Percentiles rank a stretch among this genome's conserved stretches.
These are phyloP conservation scores for Eulithis testata DNA, from an alignment of 2,888 invertebrate genomes.

Conservation along the genomic window DNA sequence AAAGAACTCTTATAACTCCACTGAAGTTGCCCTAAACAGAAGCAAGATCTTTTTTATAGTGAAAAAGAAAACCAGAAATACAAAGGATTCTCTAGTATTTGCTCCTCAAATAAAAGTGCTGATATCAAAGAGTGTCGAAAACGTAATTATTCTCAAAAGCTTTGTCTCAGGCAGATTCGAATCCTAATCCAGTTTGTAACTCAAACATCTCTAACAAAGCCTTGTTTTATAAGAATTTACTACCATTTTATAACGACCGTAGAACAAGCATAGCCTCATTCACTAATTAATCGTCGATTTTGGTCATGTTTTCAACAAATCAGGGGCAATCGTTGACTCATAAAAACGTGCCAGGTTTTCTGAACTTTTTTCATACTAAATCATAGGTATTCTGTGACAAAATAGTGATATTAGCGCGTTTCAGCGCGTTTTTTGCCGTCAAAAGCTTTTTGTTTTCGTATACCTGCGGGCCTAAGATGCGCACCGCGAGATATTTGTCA, in stretches of 20 bases:
- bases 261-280: background rate
- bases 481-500: too few species aligned
- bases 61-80: background rate
- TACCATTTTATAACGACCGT: background rate
- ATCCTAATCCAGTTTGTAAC: slow-evolving; percentile 24
- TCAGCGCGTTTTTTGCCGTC: too few species aligned
- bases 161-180: slow-evolving; percentile 19
- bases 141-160: slow-evolving; percentile 25
- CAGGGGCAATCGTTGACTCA: too few species aligned
- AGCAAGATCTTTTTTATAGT: background rate
- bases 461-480: too few species aligned
- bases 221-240: background rate
- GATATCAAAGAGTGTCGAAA: slow-evolving; percentile 17
- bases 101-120: slow-evolving; percentile 8
- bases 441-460: too few species aligned
- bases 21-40: too few species aligned
- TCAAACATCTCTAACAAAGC: slow-evolving; percentile 23
- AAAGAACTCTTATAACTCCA: too few species aligned
- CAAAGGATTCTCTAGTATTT: slow-evolving; percentile 2
- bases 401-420: too few species aligned
- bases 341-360: too few species aligned
- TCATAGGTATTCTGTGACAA: too few species aligned
- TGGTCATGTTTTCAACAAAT: too few species aligned
- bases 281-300: background rate
- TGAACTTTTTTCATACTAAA: too few species aligned